Conservation (phyloP, 2,797 vertebrate species). For the Hoplostethus mediterraneus region DNA sequence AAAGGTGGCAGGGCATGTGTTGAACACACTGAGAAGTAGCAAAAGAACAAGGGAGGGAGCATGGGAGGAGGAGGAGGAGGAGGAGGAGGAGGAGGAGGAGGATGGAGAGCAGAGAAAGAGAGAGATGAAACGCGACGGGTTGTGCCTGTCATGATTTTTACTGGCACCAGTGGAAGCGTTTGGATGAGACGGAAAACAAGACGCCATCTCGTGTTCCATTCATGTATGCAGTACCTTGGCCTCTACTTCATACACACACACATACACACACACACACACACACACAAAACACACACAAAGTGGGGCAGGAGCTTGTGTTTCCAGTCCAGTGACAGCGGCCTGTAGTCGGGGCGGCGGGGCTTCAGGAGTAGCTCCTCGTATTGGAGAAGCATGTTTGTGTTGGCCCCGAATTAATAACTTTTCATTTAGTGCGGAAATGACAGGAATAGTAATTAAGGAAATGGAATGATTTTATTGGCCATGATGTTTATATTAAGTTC, state of each 20-base stretch:
- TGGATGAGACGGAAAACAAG: conserved; percentile 72
- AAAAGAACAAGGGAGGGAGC: conserved; percentile 49
- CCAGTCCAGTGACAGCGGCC: conserved; percentile 76
- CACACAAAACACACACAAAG: conserved; percentile 52
- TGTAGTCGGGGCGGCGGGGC: conserved; percentile 76
- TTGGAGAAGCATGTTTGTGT: conserved; percentile 82
- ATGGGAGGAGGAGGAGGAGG: conserved; percentile 14
- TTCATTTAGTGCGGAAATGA: conserved; percentile 90
- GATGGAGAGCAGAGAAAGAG: not conserved
- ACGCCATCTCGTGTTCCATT: conserved; percentile 74
- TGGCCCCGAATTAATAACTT: conserved; percentile 85
- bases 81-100: conserved; percentile 1
- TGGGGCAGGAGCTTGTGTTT: conserved; percentile 74
- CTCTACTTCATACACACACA: conserved; percentile 44
- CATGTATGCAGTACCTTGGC: conserved; percentile 61
- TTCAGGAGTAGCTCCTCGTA: conserved; percentile 74
- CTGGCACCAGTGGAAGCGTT: conserved; percentile 65
- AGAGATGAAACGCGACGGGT: conserved; percentile 62
- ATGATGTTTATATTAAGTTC: conserved; percentile 88
- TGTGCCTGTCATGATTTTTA: conserved; percentile 61
- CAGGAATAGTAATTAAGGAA: conserved; percentile 92
- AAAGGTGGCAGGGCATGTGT: conserved; percentile 45
- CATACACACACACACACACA: conserved; percentile 32
- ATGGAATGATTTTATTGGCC: conserved; percentile 89
- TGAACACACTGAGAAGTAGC: conserved; percentile 47